A percentile compares a stretch with the other conserved stretches of the same genome.
Conservation (phyloP, 2,888 invertebrate species). For the Dioctria rufipes region DNA sequence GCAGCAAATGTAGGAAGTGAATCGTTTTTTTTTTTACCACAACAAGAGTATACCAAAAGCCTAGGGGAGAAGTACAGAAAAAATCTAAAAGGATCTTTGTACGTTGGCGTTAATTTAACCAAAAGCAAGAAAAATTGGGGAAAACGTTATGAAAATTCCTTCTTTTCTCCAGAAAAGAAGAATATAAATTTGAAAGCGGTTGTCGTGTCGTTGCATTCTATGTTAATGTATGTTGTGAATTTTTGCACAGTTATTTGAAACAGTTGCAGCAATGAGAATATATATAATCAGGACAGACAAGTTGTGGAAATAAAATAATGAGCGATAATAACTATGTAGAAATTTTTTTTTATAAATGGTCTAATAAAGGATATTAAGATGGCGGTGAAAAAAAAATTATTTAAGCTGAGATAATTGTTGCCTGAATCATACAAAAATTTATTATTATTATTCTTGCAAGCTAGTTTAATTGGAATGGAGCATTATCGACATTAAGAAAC, state of each 20-base stretch:
- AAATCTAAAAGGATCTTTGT: conserved; percentile 42
- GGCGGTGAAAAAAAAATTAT: too few relatives aligned
- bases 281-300: too few relatives aligned
- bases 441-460: too few relatives aligned
- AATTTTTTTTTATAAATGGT: too few relatives aligned
- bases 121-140: conserved; percentile 43
- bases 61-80: conserved; percentile 1
- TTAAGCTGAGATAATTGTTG: too few relatives aligned
- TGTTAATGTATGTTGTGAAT: neutral
- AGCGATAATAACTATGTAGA: too few relatives aligned
- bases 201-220: conserved; percentile 35
- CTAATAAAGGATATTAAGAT: too few relatives aligned
- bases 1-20: conserved; percentile 48
- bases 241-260: neutral
- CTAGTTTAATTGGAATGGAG: too few relatives aligned
- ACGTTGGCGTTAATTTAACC: conserved; percentile 41
- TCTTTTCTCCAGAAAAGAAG: neutral
- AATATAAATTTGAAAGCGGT: conserved; percentile 41
- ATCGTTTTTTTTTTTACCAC: conserved; percentile 39
- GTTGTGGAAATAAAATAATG: too few relatives aligned
- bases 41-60: conserved; percentile 28
- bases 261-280: neutral
- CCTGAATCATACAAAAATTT: too few relatives aligned
- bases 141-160: conserved; percentile 37
- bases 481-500: too few relatives aligned